Evolutionary conservation across 2,113 vertebrate genomes (phyloP).

Genomic region (Myocastor coypus): DNA sequence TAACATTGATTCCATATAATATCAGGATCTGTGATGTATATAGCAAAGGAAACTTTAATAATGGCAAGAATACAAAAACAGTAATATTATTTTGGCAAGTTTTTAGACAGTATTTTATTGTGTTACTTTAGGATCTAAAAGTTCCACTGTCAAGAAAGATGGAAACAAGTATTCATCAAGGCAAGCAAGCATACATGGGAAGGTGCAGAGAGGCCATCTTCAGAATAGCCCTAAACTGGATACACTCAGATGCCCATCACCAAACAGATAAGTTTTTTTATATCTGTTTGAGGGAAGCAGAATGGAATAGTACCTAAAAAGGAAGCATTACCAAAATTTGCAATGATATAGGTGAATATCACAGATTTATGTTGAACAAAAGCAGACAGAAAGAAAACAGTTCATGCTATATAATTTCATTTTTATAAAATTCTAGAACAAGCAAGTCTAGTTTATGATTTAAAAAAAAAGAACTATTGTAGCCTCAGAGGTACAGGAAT

Average conservation of each 20-base stretch:
- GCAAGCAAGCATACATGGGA: neutral
- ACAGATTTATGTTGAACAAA: neutral
- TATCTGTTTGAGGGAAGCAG: neutral
- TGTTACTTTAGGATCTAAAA: neutral
- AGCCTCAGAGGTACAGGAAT: neutral
- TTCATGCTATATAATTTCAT: neutral
- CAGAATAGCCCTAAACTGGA: neutral
- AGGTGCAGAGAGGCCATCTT: neutral
- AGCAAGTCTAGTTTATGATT: neutral
- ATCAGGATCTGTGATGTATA: neutral
- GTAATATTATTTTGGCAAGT: neutral
- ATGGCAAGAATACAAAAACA: neutral
- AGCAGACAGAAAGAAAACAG: neutral
- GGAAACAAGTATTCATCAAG: neutral
- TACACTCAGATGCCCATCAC: neutral
- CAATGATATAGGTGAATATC: neutral
- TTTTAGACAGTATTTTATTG: neutral
- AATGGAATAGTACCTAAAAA: neutral
- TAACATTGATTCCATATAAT: neutral
- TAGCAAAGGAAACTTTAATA: neutral
- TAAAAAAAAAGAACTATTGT: neutral
- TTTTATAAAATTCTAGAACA: neutral
- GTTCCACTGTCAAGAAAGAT: neutral
- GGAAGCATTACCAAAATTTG: neutral
- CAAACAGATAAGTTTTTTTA: neutral